Percentiles rank a stretch among this genome's conserved stretches.
Conservation (phyloP, 1,140 invertebrate genomes). For the Drosophila saltans region DNA sequence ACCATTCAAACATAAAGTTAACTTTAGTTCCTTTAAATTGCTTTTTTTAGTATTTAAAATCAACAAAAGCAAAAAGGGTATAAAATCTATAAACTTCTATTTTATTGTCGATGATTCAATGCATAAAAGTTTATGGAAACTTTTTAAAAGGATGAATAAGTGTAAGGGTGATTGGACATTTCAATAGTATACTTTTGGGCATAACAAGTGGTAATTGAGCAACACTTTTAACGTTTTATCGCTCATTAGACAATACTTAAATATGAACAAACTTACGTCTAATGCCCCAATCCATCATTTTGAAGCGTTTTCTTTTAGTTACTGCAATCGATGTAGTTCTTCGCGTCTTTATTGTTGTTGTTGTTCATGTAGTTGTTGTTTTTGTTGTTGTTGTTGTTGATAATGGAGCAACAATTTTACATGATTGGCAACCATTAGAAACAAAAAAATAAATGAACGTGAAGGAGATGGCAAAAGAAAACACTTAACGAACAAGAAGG, state of each 20-base stretch:
- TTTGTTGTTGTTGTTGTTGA: constrained; percentile 34
- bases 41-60: too few relatives aligned
- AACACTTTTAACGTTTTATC: constrained; percentile 3
- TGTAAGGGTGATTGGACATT: background rate
- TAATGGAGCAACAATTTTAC: constrained; percentile 40
- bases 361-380: constrained; percentile 29
- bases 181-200: background rate
- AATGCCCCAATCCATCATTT: constrained; percentile 91
- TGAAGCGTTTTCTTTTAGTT: constrained; percentile 40
- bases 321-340: constrained; percentile 23
- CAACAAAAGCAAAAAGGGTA: too few relatives aligned
- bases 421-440: constrained; percentile 34
- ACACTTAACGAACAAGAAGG: constrained; percentile 9
- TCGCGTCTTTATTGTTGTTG: constrained; percentile 25
- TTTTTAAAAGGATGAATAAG: background rate
- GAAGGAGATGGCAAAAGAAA: constrained; percentile 8
- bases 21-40: too few relatives aligned
- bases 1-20: too few relatives aligned
- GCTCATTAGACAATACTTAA: constrained; percentile 40
- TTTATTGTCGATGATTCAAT: background rate
- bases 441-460: constrained; percentile 5
- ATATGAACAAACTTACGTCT: constrained; percentile 87
- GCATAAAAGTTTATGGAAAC: background rate
- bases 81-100: too few relatives aligned
- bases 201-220: constrained; percentile 1